Evolutionary conservation across 2,888 invertebrate genomes (phyloP), one percentile per base, ranked within the genome.

Genomic region (Onchidella celtica): DNA sequence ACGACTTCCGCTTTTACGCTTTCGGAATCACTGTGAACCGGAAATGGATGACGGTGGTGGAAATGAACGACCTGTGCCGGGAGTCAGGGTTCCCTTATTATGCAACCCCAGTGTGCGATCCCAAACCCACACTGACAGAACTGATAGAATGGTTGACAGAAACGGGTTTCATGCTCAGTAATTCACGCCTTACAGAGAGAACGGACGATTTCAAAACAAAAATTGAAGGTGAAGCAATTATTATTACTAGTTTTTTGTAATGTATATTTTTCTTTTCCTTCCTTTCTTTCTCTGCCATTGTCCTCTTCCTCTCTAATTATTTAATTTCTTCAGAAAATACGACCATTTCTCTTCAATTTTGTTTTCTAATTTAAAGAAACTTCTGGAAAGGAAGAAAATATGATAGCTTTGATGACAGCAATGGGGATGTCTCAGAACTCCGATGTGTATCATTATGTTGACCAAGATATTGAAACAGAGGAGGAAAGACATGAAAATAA

Each of bases 1-100:
- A 80, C 47, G 68, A 80, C n/a, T 80, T 68, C 29, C 66, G 80
- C 11, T 80, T 80, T 29, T 80, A 80, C 57, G 75, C 75, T 4
- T 80, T 80, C 36, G 80, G 74, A 11, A 68, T 80, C 21, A 74
- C 47, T n/a, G 61, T 80, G n/a, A 80, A 80, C 57, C 9, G 57
- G 47, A 80, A 74, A 32, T 80, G 80, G 80, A 29, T 29, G 2
- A 74, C 57, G 6, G 36, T 75, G 2, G 32, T 63, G 6, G 80
- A 80, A 27, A 47, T 80, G 74, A 68, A 68, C n/a, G 74, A 74
- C 24, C 69, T 80, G 29, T 80, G 80, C 47, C 14, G 32, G 27
- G 1, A 21, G 9, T 66, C 74, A 6, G 75, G 80, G 1, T 80
- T 80, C n/a, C 80, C 74, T 0, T 80, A 80, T 61, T 80, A 59